Conservation (phyloP, 2,888 invertebrate species). For the Acronicta psi region DNA sequence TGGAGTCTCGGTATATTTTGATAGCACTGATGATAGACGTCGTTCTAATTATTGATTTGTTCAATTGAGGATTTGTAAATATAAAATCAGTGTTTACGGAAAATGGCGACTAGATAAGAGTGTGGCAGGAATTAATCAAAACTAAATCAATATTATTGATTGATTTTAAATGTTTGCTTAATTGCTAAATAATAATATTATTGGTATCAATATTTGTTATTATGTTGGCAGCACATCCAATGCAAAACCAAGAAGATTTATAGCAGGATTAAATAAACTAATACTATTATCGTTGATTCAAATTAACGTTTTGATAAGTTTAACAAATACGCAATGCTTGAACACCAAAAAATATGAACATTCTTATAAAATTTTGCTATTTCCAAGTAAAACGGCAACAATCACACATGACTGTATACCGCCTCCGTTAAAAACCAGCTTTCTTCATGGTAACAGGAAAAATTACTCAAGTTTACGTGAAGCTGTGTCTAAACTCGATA, state of each 20-base stretch:
- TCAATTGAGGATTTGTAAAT: slow-evolving; percentile 32
- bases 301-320: no score
- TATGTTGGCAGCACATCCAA: not conserved
- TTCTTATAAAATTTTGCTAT: slow-evolving; percentile 1
- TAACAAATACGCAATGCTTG: no score
- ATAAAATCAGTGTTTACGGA: slow-evolving; percentile 35
- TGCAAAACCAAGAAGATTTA: no score
- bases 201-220: not conserved
- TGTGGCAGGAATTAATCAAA: slow-evolving; percentile 11
- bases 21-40: slow-evolving; percentile 45
- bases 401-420: slow-evolving; percentile 15
- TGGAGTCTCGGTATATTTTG: slow-evolving; percentile 57
- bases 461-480: slow-evolving; percentile 57
- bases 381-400: slow-evolving; percentile 19
- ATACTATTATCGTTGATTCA: no score
- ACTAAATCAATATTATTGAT: slow-evolving; percentile 30
- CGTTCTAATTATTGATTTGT: slow-evolving; percentile 45
- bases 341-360: no score
- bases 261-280: no score
- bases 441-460: slow-evolving; percentile 44
- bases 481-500: slow-evolving; percentile 57
- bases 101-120: slow-evolving; percentile 45
- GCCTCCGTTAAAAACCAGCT: slow-evolving; percentile 26
- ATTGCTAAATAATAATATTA: slow-evolving; percentile 6
- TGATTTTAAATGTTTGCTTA: slow-evolving; percentile 10